Conservation (phyloP, 2,797 vertebrate genomes). For the Eutrigla gurnardus region DNA sequence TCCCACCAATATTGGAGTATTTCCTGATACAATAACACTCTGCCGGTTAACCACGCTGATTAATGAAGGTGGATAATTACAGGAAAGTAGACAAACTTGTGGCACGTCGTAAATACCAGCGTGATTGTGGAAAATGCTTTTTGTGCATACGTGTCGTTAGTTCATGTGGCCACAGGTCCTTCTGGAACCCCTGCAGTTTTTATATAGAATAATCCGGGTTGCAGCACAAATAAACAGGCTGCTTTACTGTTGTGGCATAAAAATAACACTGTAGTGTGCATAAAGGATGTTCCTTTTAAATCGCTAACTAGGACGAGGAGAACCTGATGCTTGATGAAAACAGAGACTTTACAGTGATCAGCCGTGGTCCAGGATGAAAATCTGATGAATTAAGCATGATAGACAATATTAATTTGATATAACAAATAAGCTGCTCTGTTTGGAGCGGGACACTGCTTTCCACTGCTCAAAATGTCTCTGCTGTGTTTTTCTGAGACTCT, state of each 20-base stretch:
- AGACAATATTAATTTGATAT: too few species aligned
- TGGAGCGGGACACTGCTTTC: too few species aligned
- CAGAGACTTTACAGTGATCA: too few species aligned
- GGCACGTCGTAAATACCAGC: not conserved
- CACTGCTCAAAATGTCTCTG: not conserved
- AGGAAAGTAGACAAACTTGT: too few species aligned
- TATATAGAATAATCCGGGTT: not conserved
- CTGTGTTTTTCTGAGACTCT: conserved; percentile 15
- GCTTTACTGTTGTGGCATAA: not conserved
- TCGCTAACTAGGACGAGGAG: not conserved
- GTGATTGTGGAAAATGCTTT: not conserved
- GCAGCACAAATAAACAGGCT: not conserved
- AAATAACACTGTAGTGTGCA: not conserved
- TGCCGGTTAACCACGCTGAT: too few species aligned
- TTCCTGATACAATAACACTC: too few species aligned
- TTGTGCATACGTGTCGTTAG: too few species aligned
- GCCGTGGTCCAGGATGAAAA: too few species aligned
- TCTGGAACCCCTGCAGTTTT: not conserved
- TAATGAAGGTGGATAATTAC: too few species aligned
- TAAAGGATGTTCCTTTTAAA: not conserved
- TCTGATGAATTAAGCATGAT: too few species aligned
- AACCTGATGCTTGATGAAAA: not conserved
- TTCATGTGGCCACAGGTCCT: not conserved
- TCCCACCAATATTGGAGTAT: too few species aligned
- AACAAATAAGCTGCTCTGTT: too few species aligned